Conservation (phyloP, 2,113 vertebrate species). For the Hemichromis elongatus region DNA sequence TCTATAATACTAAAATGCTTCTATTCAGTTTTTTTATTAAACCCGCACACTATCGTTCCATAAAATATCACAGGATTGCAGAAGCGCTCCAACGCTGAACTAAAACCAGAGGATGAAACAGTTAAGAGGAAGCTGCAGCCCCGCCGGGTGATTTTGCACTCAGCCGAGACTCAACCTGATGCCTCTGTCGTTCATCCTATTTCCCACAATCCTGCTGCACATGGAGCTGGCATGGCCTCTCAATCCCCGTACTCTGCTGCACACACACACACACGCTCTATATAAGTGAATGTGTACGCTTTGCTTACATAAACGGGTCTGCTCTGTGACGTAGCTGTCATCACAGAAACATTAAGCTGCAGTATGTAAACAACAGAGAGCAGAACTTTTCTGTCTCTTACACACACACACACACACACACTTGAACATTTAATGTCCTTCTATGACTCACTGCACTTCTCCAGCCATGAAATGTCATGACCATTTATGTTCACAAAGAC, state of each 20-base stretch:
- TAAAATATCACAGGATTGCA: not conserved
- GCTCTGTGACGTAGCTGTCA: not conserved
- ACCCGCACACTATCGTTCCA: not conserved
- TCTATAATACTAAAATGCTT: not conserved
- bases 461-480: constrained; percentile 52
- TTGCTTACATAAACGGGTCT: not conserved
- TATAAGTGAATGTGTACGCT: not conserved
- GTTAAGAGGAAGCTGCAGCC: not conserved
- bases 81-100: not conserved
- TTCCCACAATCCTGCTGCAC: not conserved
- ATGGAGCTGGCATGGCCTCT: not conserved
- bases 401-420: not conserved
- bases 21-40: not conserved
- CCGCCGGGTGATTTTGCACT: not conserved
- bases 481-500: constrained; percentile 57
- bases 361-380: constrained; percentile 28
- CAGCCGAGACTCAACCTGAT: not conserved
- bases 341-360: constrained; percentile 21
- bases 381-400: not conserved
- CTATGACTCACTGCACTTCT: constrained; percentile 34
- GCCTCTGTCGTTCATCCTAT: not conserved
- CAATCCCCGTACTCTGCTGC: not conserved
- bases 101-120: not conserved
- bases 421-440: constrained; percentile 4
- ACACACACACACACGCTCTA: not conserved